Conservation (phyloP, 2,888 invertebrate genomes). For the Lottia scabra region DNA sequence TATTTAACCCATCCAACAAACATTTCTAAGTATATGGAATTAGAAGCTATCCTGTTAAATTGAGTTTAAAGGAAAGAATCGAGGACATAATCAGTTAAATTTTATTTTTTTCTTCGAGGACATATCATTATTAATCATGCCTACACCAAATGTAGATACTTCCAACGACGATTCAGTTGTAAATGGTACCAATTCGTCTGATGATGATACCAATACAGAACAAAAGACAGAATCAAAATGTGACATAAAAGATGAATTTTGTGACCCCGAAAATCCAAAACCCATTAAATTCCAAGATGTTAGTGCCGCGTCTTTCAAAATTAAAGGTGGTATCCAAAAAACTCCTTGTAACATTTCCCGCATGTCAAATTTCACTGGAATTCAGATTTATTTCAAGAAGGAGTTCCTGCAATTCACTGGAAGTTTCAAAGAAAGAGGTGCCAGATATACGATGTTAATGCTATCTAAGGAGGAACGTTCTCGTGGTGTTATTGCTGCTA, state of each 20-base stretch:
- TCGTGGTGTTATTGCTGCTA: constrained; percentile 89
- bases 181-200: neutral
- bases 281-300: constrained; percentile 86
- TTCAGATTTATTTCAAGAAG: constrained; percentile 93
- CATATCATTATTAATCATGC: too few species aligned
- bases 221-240: constrained; percentile 28
- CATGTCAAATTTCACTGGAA: constrained; percentile 81
- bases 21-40: too few species aligned
- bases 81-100: too few species aligned
- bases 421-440: constrained; percentile 95
- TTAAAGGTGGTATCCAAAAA: constrained; percentile 83
- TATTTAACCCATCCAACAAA: too few species aligned
- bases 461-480: constrained; percentile 72
- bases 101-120: too few species aligned
- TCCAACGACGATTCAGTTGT: neutral
- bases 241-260: constrained; percentile 57
- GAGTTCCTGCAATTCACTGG: constrained; percentile 96
- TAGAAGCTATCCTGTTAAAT: too few species aligned
- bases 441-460: constrained; percentile 85
- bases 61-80: too few species aligned
- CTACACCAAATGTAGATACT: too few species aligned
- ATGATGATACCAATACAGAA: neutral
- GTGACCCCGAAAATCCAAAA: constrained; percentile 72
- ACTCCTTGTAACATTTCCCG: constrained; percentile 93
- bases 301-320: constrained; percentile 88